Base-by-base conservation (phyloP, 1,140 invertebrate species). In the Drosophila sp. region DNA sequence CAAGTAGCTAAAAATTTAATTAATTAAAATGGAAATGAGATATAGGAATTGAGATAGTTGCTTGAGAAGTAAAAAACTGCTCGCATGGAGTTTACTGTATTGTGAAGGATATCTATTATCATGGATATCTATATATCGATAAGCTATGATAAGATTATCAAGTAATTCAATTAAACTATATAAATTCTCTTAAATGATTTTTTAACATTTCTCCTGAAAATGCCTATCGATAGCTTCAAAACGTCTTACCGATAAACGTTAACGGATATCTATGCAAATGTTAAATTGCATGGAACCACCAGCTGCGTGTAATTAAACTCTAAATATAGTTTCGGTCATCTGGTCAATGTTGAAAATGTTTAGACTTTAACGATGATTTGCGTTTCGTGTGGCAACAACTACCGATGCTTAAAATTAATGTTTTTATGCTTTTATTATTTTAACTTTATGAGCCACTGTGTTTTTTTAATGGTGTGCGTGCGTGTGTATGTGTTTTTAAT, bases 341-440 rank as follows among this genome's bases (percentile, higher is more conserved):
- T 16, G 25, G 32, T 11, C 32, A 41, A 40, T 56, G 50, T 54
- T 13, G 8, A 62, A 36, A 51, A 16, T 46, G 36, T 57, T 56
- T 13, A 21, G 29, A 59, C 40, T 73, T 53, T 50, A 67, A 53
- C 14, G 41, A 59, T 66, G 50, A 81, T 81, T 80, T 80, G 67
- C 72, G 76, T 80, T 58, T 67, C 32, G 29, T 59, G 70, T 40
- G 62, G 14, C 65, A 53, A 43, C 65, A 53, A 43, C 27, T 18
- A 21, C 51, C 29, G 43, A 36, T 50, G 34, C 25, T 58, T n/a
- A 50, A 38, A 72, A 65, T 70, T 66, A 77, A 73, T 71, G 62
- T 43, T 74, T 63, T 72, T 59, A 67, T 79, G 45, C 56, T 29
- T 72, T 80, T 59, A 59, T 83, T 83, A 76, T 62, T 46, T 61